These are phyloP conservation scores for western clawed frog (Xenopus tropicalis) DNA, from an alignment of 2,113 vertebrate species.

Conservation along the genomic window UCB_Xtro_10.0 CM004443.2:61281501-61282000, in stretches of 20 bases:
- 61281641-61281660: background rate
- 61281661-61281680: background rate
- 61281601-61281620: background rate
- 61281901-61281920: conserved; percentile 13
- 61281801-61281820: background rate
- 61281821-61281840: background rate
- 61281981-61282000: conserved; percentile 33
- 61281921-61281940: conserved; percentile 21
- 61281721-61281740: background rate
- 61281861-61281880: conserved; percentile 8
- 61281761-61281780: conserved; percentile 4
- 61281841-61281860: background rate
- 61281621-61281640: too few relatives aligned
- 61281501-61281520: too few relatives aligned
- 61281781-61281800: background rate
- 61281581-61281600: background rate
- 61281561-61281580: too few relatives aligned
- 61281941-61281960: conserved; percentile 41
- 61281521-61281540: too few relatives aligned
- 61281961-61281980: conserved; percentile 30
- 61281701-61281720: background rate
- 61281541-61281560: too few relatives aligned
- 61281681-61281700: background rate
- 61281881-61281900: conserved; percentile 17
- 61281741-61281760: background rate